Evolutionary conservation across 1,140 invertebrate species (phyloP).

Genomic region (Drosophila biarmipes): DNA sequence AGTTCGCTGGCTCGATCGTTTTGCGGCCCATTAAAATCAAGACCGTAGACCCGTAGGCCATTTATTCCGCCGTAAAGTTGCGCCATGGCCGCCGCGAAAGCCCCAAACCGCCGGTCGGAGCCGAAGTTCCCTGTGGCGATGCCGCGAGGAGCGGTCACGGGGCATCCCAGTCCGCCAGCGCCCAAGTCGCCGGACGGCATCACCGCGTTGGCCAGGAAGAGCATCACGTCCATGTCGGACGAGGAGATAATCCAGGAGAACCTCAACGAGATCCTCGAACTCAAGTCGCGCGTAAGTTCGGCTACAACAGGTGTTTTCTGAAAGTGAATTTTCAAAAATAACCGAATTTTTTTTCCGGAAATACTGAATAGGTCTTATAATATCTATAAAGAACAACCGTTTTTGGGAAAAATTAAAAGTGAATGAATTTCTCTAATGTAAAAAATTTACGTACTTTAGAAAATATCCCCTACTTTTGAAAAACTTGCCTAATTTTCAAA

Average conservation of each 20-base stretch:
- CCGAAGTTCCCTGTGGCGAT: conserved; percentile 2
- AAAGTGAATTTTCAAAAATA: too few relatives aligned
- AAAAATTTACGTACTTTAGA: too few relatives aligned
- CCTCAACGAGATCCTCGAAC: conserved; percentile 68
- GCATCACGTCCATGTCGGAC: conserved; percentile 68
- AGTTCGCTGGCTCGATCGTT: background rate
- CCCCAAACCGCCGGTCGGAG: conserved; percentile 7
- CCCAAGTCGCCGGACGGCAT: conserved; percentile 47
- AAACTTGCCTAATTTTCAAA: too few relatives aligned
- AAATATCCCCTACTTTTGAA: too few relatives aligned
- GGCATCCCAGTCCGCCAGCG: conserved; percentile 9
- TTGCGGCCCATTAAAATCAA: conserved; percentile 1
- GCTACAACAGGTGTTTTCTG: background rate
- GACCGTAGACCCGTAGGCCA: background rate
- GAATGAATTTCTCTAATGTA: too few relatives aligned
- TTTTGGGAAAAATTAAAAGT: too few relatives aligned
- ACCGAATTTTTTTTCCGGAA: too few relatives aligned
- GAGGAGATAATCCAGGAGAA: conserved; percentile 76
- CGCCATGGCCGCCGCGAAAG: conserved; percentile 1
- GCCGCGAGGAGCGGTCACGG: conserved; percentile 2
- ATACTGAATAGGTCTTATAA: too few relatives aligned
- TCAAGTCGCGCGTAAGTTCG: conserved; percentile 67
- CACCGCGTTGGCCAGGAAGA: conserved; percentile 43
- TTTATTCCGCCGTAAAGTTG: background rate
- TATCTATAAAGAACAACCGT: too few relatives aligned